phyloP scores from a whole-genome alignment of 2,113 vertebrate genomes.

The Asarcornis scutulata region DNA sequence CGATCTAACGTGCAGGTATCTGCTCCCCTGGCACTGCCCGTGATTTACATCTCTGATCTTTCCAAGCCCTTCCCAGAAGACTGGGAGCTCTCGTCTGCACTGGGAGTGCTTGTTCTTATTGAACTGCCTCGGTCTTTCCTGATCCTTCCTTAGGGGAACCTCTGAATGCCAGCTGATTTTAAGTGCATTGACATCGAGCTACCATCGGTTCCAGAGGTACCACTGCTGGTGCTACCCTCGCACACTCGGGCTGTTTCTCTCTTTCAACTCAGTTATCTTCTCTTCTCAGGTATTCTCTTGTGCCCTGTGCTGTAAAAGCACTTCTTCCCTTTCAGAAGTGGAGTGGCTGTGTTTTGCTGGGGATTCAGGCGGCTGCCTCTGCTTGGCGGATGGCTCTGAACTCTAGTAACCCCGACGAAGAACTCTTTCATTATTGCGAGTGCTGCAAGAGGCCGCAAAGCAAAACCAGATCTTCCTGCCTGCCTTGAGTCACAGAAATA shows the following conservation, averaged over 20 bases:
- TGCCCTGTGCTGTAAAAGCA: not conserved
- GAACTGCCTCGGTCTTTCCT: not conserved
- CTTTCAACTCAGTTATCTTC: not conserved
- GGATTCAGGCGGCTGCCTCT: not conserved
- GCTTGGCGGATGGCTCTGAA: slow-evolving; percentile 8
- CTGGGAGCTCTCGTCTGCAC: not conserved
- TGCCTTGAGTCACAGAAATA: not conserved
- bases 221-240: fast-evolving
- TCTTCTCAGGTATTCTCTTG: not conserved
- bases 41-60: not conserved
- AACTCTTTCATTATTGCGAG: not conserved
- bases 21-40: not conserved
- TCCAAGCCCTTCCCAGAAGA: not conserved
- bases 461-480: slow-evolving; percentile 23
- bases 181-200: not conserved
- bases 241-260: not conserved
- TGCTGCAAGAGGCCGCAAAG: not conserved
- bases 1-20: not conserved
- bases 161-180: not conserved
- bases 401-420: slow-evolving; percentile 20
- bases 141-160: not conserved
- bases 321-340: not conserved
- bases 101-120: not conserved
- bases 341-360: not conserved
- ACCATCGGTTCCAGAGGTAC: not conserved